phyloP scores from a whole-genome alignment of 2,888 invertebrate species.

The Netelia virgata region DNA sequence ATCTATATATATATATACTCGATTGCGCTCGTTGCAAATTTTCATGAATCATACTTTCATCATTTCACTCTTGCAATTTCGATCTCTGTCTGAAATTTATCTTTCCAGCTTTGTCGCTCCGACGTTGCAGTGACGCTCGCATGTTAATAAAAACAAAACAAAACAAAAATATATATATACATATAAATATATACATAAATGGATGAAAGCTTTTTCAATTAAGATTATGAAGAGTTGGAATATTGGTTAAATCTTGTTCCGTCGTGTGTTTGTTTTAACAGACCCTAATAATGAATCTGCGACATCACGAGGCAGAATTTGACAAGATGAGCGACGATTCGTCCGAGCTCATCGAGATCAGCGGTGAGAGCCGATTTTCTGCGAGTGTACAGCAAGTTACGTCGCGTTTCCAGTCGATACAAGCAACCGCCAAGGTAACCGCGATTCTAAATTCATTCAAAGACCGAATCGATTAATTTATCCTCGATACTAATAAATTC shows the following conservation, averaged over 20 bases:
- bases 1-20: conserved; percentile 33
- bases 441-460: background rate
- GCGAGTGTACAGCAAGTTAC: conserved; percentile 96
- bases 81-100: conserved; percentile 50
- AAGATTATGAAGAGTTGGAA: background rate
- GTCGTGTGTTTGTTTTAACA: conserved; percentile 82
- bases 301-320: conserved; percentile 94
- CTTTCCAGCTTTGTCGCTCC: conserved; percentile 63
- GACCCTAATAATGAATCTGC: conserved; percentile 91
- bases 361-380: conserved; percentile 94
- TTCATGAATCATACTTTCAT: conserved; percentile 41
- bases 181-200: no score
- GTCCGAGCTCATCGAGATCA: conserved; percentile 93
- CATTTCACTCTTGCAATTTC: conserved; percentile 45
- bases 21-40: conserved; percentile 36
- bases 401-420: conserved; percentile 95
- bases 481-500: conserved; percentile 36
- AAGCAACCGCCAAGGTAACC: conserved; percentile 91
- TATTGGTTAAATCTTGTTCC: background rate
- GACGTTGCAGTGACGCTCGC: conserved; percentile 62
- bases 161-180: background rate
- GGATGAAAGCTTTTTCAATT: background rate
- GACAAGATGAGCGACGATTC: conserved; percentile 95
- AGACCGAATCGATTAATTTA: background rate
- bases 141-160: conserved; percentile 5